Conservation (phyloP, 2,113 vertebrate genomes). For the Calidris pygmaea region DNA sequence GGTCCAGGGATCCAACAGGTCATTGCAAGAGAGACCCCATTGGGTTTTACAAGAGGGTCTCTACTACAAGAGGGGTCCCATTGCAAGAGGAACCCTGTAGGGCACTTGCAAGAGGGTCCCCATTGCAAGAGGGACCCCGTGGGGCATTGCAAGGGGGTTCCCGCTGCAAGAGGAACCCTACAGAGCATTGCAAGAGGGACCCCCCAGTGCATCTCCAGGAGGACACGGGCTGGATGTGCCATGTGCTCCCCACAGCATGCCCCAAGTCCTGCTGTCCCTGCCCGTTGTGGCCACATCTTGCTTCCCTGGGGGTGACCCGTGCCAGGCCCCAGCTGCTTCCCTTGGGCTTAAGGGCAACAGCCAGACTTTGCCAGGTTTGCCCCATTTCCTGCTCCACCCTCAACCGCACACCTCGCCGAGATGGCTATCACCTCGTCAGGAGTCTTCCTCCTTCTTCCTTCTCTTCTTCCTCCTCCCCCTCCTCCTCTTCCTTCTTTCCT, state of each 20-base stretch:
- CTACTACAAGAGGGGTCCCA: too few species aligned
- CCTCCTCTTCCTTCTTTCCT: not conserved
- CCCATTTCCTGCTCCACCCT: not conserved
- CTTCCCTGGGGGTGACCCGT: accelerated
- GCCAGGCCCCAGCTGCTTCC: not conserved
- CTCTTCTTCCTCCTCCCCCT: not conserved
- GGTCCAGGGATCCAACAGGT: not conserved
- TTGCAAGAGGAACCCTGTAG: too few species aligned
- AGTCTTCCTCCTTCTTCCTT: not conserved
- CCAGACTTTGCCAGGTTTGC: not conserved
- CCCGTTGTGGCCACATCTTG: accelerated
- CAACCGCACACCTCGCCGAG: accelerated
- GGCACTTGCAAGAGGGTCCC: not conserved
- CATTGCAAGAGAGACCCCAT: not conserved
- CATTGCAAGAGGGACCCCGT: not conserved
- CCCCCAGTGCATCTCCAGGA: not conserved
- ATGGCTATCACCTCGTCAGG: not conserved
- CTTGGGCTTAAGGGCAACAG: not conserved
- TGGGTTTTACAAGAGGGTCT: too few species aligned
- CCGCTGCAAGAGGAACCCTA: not conserved
- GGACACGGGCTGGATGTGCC: accelerated
- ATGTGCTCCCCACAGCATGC: accelerated
- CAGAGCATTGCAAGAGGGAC: not conserved
- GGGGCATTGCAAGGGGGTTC: not conserved
- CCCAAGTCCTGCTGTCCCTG: not conserved